Evolutionary conservation across 2,888 invertebrate species (phyloP), one percentile per base, ranked within the genome.

Genomic region (Hydriomena furcata): DNA sequence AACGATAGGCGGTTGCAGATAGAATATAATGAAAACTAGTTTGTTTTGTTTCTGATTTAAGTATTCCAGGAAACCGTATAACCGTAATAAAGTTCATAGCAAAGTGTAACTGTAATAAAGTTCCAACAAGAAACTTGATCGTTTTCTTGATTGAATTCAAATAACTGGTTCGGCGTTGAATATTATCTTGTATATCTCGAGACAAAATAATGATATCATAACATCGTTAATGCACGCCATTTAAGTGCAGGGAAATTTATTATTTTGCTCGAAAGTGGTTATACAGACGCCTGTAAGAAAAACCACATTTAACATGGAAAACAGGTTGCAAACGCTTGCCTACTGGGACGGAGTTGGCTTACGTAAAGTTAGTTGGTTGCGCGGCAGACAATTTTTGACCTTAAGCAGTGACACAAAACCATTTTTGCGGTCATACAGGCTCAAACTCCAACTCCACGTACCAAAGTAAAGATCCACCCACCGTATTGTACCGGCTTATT

Each of bases 181-280:
- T 63, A 58, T 55, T 54, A 55, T 65, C 56, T 47, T 59, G 61
- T 68, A n/a, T n/a, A 63, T 64, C 63, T 76, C 46, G 40, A 65
- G 61, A 68, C 64, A 61, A 59, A 66, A 71, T 73, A 75, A 74
- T 74, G 76, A 74, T 76, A 76, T 82, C 76, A 82, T 79, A 79
- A 79, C 76, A 76, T 79, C 67, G 66, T 79, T 77, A 79, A 50
- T 37, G 45, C 41, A 25, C 27, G 12, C 42, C 47, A 49, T 49
- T 60, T 79, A 73, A 70, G 66, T 71, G 60, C 58, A 52, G 63
- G 60, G 56, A 76, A 78, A 80, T 82, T 74, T 83, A 83, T 77
- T 72, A 77, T 69, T 52, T 47, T 32, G 24, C 24, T 42, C 6
- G 37, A 52, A 38, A 61, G 60, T 78, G 73, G 72, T 68, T 71